Evolutionary conservation across 2,888 invertebrate species (phyloP).

Genomic region (Drosophila mulleri): DNA sequence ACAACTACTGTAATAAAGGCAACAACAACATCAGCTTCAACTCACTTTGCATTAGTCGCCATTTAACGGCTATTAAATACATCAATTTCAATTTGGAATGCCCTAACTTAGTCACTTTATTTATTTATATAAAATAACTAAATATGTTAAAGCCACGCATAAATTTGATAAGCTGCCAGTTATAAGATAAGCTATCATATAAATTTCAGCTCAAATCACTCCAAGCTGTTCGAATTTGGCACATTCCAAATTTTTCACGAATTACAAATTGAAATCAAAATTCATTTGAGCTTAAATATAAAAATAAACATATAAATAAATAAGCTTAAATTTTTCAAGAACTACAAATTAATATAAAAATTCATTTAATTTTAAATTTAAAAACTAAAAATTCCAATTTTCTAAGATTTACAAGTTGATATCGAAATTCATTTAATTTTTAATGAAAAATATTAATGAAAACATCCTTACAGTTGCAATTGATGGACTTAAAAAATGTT

Average conservation of each 20-base stretch:
- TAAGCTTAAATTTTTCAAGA: no score
- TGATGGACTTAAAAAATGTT: no score
- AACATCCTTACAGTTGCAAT: no score
- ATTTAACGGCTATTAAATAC: constrained; percentile 52
- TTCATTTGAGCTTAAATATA: no score
- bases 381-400: no score
- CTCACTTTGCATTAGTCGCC: constrained; percentile 37
- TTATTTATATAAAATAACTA: constrained; percentile 8
- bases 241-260: neutral
- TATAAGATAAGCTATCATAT: constrained; percentile 4
- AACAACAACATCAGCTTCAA: constrained; percentile 32
- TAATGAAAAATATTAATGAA: no score
- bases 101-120: constrained; percentile 27
- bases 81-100: constrained; percentile 40
- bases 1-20: neutral
- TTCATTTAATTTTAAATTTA: no score
- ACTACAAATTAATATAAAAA: no score
- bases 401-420: no score
- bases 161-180: constrained; percentile 15
- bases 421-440: no score
- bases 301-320: no score
- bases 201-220: neutral
- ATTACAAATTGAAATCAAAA: neutral
- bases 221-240: neutral
- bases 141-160: neutral